Evolutionary conservation across 2,797 vertebrate species (phyloP).

Genomic region (Florisuga fusca): DNA sequence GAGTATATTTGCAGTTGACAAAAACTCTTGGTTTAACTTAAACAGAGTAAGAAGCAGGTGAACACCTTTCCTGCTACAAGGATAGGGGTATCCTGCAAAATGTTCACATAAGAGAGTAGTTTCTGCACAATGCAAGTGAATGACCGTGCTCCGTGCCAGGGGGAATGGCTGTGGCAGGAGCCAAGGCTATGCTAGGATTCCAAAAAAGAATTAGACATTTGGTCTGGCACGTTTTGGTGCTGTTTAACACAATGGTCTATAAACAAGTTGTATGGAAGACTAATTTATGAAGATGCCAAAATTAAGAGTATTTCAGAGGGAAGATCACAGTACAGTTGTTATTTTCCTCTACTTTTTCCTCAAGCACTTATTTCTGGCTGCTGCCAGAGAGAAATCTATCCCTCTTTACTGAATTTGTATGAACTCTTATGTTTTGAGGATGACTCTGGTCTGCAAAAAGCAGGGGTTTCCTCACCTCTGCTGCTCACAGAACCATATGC

Average conservation of each 20-base stretch:
- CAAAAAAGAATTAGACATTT: not conserved
- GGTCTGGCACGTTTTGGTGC: not conserved
- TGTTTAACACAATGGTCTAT: not conserved
- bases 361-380: not conserved
- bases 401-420: not conserved
- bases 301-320: not conserved
- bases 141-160: rapidly evolving
- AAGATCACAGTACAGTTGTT: not conserved
- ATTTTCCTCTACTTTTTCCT: not conserved
- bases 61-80: not conserved
- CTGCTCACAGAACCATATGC: not conserved
- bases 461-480: not conserved
- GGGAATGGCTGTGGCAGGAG: not conserved
- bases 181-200: not conserved
- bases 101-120: not conserved
- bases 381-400: not conserved
- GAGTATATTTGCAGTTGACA: not conserved
- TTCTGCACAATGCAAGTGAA: not conserved
- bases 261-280: not conserved
- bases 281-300: not conserved
- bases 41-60: not conserved
- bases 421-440: not conserved
- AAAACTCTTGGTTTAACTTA: not conserved
- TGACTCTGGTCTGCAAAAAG: not conserved
- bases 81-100: not conserved